Conservation (phyloP, 2,113 vertebrate species). For the Phalacrocorax carbo region DNA sequence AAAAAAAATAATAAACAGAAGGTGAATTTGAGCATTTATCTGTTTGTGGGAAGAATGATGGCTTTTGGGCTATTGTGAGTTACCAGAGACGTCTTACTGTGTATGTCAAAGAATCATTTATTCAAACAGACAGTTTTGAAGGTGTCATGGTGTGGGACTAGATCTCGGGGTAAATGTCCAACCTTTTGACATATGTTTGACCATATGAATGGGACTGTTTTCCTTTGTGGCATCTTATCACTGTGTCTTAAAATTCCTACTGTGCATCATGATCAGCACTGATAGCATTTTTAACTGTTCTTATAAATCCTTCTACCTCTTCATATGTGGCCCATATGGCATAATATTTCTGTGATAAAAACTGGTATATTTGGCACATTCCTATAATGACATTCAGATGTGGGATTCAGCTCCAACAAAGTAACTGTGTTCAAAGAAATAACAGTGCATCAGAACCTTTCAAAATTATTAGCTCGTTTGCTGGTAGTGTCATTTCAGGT, state of each 20-base stretch:
- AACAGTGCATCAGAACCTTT: background rate
- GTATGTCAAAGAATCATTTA: background rate
- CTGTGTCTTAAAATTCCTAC: background rate
- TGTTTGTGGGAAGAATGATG: background rate
- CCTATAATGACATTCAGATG: background rate
- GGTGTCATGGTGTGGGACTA: background rate
- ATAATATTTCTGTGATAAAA: background rate
- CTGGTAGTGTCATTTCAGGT: background rate
- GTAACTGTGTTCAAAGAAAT: background rate
- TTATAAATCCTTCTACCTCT: background rate
- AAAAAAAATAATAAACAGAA: background rate
- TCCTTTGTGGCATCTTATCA: background rate
- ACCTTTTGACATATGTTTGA: background rate
- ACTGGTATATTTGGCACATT: background rate
- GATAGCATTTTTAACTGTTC: background rate
- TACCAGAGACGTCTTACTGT: background rate
- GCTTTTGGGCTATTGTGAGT: background rate
- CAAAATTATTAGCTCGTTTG: background rate
- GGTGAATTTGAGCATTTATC: background rate
- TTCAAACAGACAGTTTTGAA: background rate
- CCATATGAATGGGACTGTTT: background rate
- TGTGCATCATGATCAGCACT: background rate
- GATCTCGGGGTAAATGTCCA: background rate
- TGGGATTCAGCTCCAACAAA: background rate
- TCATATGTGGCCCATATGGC: background rate